phyloP scores from a whole-genome alignment of 2,113 vertebrate species.

The Mustelus asterias region DNA sequence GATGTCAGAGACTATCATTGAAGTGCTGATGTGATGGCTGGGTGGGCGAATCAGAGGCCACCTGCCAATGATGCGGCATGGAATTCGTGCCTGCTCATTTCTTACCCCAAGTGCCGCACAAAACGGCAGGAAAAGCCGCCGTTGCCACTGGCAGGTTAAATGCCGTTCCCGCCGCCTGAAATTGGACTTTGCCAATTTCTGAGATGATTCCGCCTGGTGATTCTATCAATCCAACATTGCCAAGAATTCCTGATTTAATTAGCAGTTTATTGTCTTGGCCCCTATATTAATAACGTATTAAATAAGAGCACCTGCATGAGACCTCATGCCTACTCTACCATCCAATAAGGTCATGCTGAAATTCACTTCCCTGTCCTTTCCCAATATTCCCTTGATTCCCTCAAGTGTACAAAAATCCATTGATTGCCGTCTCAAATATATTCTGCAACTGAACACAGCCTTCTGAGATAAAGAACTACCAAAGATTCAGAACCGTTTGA shows the following conservation, averaged over 20 bases:
- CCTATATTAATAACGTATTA: not conserved
- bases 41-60: too few species aligned
- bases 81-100: too few species aligned
- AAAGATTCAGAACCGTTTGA: not conserved
- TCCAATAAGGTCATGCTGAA: not conserved
- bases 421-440: not conserved
- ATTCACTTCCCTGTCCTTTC: not conserved
- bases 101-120: too few species aligned
- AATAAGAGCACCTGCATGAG: not conserved
- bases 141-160: too few species aligned
- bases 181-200: too few species aligned
- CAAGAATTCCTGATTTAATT: not conserved
- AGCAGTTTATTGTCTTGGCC: not conserved
- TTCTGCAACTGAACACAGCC: not conserved
- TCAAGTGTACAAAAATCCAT: not conserved
- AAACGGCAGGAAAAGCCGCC: too few species aligned
- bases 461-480: not conserved
- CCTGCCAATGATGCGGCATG: too few species aligned
- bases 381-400: not conserved
- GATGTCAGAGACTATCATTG: too few species aligned
- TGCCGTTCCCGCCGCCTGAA: too few species aligned
- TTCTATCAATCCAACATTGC: not conserved
- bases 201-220: too few species aligned
- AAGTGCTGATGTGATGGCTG: too few species aligned
- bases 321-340: not conserved